phyloP scores from a whole-genome alignment of 2,797 vertebrate species.

The Loriculus beryllinus region DNA sequence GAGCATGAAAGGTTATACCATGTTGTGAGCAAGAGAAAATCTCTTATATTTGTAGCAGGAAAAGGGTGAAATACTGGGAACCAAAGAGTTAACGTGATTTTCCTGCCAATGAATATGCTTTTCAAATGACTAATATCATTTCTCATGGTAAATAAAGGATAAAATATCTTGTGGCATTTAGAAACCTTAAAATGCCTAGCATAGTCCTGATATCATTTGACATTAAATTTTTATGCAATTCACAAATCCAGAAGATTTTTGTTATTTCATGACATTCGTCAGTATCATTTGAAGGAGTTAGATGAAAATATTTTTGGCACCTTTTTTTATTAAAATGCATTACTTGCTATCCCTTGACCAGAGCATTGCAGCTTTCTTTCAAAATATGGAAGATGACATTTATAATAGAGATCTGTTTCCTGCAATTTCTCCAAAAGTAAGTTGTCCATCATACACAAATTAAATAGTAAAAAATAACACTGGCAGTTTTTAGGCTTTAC shows the following conservation, averaged over 20 bases:
- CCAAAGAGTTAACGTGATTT: conserved; percentile 17
- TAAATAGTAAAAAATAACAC: not conserved
- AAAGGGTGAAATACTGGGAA: not conserved
- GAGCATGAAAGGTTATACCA: not conserved
- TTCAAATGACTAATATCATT: conserved; percentile 23
- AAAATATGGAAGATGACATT: not conserved
- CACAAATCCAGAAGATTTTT: not conserved
- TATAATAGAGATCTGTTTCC: not conserved
- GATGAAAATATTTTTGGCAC: not conserved
- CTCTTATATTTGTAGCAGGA: not conserved
- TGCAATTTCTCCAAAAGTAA: not conserved
- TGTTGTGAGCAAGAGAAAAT: not conserved
- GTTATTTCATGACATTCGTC: not conserved
- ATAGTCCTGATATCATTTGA: conserved; percentile 13
- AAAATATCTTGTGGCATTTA: conserved; percentile 10
- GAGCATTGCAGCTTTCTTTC: not conserved
- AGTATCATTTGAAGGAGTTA: not conserved
- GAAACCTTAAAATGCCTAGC: not conserved
- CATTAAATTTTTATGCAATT: conserved; percentile 8
- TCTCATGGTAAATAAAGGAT: conserved; percentile 17
- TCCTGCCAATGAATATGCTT: not conserved
- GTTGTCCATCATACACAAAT: not conserved
- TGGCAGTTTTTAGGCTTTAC: not conserved
- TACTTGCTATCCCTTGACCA: not conserved
- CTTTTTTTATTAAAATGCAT: not conserved